Base-by-base conservation (phyloP, 2,797 vertebrate genomes). In the Lepilemur ruficaudatus region DNA sequence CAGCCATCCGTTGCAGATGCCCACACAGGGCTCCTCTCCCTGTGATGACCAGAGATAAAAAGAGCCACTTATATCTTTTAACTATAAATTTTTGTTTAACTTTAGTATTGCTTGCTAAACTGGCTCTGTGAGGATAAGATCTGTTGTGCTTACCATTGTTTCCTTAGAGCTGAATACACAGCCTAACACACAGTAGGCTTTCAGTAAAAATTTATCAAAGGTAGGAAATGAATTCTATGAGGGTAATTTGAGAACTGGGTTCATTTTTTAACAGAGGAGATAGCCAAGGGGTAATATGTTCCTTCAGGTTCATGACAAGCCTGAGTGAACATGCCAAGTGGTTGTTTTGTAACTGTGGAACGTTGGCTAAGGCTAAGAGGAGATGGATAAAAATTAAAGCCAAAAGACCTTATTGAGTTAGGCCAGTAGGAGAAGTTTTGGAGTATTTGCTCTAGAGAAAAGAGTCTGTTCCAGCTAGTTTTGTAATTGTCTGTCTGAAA, bases 1-100 rank as follows among this genome's bases (percentile, higher is more conserved):
- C 98, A 86, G 99, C 97, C 98, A 99, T 98, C 98, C 99, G 99
- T 97, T 99, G 99, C 98, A 99, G 98, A 97, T 99, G 98, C 98
- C 98, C 91, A 95, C 98, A 99, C 98, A 98, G 98, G 55, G 70
- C 1, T 92, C 17, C 30, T 75, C 20, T 80, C 50, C 25, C 32
- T 87, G 43, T n/a, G 48, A 30, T 43, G 86, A 52, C 78, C 32
- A 7, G 89, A 92, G 46, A 81, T 7, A 18, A 5, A 35, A 89
- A 81, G 50, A 79, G 69, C 63, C 67, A 83, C 88, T 61, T 93
- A 35, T 63, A 20, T 18, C 65, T 91, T 85, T 82, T 7, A 41
- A 41, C 32, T 70, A 23, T 83, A 67, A 76, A 10, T 69, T 96
- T 86, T 69, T 89, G 43, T 73, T 87, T 83, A 69, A 23, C 61